A percentile compares a stretch with the other conserved stretches of the same genome.
Evolutionary conservation across 2,113 vertebrate genomes (phyloP).

Genomic region (Cryptomyrus ogoouensis): DNA sequence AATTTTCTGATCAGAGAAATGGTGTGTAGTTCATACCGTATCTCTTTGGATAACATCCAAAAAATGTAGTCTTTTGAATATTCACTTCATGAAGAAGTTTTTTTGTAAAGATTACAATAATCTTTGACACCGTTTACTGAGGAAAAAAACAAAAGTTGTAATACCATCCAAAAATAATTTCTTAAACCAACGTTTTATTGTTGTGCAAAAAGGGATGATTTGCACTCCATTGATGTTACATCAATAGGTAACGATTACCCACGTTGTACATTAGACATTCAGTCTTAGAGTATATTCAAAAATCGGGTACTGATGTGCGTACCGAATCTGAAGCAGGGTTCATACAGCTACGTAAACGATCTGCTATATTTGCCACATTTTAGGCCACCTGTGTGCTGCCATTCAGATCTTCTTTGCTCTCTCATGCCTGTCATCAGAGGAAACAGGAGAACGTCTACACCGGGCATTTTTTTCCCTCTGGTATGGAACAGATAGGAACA

Average conservation of each 20-base stretch:
- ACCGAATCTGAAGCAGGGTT: neutral
- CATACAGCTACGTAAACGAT: neutral
- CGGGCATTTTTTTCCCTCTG: neutral
- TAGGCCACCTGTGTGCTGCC: too few relatives aligned
- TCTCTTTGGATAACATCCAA: neutral
- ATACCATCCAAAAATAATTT: neutral
- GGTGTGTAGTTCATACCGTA: neutral
- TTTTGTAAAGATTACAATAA: neutral
- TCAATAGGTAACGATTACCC: neutral
- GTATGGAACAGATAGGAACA: neutral
- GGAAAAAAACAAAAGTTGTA: neutral
- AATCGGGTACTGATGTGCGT: neutral
- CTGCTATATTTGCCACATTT: neutral
- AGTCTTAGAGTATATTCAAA: neutral
- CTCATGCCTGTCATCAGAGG: slow-evolving; percentile 3
- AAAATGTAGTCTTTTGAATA: neutral
- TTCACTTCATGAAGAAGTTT: neutral
- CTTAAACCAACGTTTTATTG: neutral
- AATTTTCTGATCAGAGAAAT: neutral
- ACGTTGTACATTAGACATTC: neutral
- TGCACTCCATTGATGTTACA: neutral
- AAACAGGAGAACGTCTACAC: neutral
- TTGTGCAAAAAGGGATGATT: neutral
- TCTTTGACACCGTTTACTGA: neutral
- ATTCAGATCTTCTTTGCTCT: neutral